Percentiles rank a stretch among this genome's conserved stretches.
Evolutionary conservation across 1,140 invertebrate species (phyloP).

Genomic region (Papilio polytes): DNA sequence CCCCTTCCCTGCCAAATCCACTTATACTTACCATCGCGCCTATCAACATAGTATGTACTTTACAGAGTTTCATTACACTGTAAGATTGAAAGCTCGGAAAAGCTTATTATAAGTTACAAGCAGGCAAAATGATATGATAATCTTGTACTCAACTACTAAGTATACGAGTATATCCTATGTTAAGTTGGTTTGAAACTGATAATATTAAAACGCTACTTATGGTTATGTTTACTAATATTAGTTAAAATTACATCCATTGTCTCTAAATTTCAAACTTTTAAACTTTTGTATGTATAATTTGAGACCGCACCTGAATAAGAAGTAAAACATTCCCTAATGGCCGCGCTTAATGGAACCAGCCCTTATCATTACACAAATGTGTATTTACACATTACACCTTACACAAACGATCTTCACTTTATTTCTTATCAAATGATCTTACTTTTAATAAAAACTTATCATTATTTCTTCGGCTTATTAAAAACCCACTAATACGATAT

Average conservation of each 20-base stretch:
- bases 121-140: not conserved
- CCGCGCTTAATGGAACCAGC: not conserved
- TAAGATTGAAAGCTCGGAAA: not conserved
- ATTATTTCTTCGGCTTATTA: not conserved
- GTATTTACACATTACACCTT: no score
- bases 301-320: slow-evolving; percentile 9
- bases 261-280: not conserved
- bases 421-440: not conserved
- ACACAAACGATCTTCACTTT: not conserved
- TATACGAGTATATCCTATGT: not conserved
- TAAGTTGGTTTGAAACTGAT: not conserved
- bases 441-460: not conserved
- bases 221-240: not conserved
- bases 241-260: not conserved
- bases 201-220: not conserved
- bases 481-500: not conserved
- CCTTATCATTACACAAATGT: not conserved
- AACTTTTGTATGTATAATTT: not conserved
- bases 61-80: not conserved
- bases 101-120: slow-evolving; percentile 11
- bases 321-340: not conserved
- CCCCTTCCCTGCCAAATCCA: not conserved
- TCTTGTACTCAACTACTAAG: not conserved
- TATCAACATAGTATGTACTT: not conserved
- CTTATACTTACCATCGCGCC: not conserved